phyloP scores from a whole-genome alignment of 1,140 invertebrate genomes.

The Melipona quadrifasciata region DNA sequence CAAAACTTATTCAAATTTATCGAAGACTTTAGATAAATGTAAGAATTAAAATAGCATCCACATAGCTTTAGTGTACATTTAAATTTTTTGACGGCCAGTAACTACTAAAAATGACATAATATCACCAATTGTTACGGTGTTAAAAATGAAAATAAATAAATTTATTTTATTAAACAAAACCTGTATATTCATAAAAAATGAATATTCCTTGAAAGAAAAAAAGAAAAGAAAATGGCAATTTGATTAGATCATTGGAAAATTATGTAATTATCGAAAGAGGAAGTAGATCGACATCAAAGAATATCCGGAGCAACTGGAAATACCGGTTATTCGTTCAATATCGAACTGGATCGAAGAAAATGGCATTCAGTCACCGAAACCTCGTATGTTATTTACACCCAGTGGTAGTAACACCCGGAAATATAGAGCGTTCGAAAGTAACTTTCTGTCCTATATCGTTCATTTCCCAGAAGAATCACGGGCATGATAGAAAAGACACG shows the following conservation, averaged over 20 bases:
- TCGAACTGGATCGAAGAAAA: neutral
- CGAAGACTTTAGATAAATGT: too few species aligned
- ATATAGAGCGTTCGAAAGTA: neutral
- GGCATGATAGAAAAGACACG: neutral
- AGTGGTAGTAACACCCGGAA: neutral
- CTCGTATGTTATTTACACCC: conserved; percentile 2
- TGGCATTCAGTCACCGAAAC: neutral
- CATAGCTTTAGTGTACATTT: too few species aligned
- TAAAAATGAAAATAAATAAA: too few species aligned
- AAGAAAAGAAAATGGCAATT: too few species aligned
- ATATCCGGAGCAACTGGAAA: conserved; percentile 21
- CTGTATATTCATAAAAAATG: too few species aligned
- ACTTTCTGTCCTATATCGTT: neutral
- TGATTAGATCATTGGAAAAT: neutral
- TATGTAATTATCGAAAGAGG: neutral
- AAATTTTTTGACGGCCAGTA: too few species aligned
- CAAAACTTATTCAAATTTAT: too few species aligned
- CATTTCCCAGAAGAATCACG: neutral
- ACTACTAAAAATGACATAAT: too few species aligned
- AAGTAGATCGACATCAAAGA: neutral
- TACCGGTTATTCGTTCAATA: conserved; percentile 23
- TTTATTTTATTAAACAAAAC: too few species aligned
- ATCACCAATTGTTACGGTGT: too few species aligned
- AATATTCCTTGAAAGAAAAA: too few species aligned
- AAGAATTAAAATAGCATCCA: too few species aligned